Evolutionary conservation across 2,888 invertebrate species (phyloP).

Genomic region (Philaethria dido): DNA sequence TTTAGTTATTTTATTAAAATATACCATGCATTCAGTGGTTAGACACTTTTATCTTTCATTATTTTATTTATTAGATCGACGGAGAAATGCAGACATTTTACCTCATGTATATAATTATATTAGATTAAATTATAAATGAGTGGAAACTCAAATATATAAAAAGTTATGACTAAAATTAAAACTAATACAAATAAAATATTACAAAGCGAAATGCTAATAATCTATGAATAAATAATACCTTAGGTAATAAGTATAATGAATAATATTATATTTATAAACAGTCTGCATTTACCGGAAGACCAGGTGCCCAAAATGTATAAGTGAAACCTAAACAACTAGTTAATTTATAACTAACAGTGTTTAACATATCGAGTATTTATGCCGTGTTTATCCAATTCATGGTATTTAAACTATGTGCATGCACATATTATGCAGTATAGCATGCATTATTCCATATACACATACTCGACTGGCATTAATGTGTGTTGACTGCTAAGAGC

Average conservation of each 20-base stretch:
- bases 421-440: conserved; percentile 76
- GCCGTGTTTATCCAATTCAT: conserved; percentile 44
- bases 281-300: conserved; percentile 40
- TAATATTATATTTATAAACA: neutral
- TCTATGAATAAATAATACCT: neutral
- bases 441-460: conserved; percentile 81
- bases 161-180: neutral
- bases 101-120: neutral
- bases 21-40: conserved; percentile 34
- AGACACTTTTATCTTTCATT: conserved; percentile 30
- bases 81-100: conserved; percentile 37
- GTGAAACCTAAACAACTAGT: conserved; percentile 38
- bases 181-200: neutral
- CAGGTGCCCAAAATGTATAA: conserved; percentile 37
- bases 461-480: conserved; percentile 84
- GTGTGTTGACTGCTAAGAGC: conserved; percentile 84
- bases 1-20: conserved; percentile 24
- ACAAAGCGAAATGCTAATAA: neutral
- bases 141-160: neutral
- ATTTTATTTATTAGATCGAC: conserved; percentile 37
- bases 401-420: conserved; percentile 76
- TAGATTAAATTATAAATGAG: neutral
- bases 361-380: conserved; percentile 34
- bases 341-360: conserved; percentile 36
- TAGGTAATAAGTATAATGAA: too few relatives aligned